A percentile compares a stretch with the other conserved stretches of the same genome.
Evolutionary conservation across 2,888 invertebrate genomes (phyloP).

Genomic region (Phortica magna): DNA sequence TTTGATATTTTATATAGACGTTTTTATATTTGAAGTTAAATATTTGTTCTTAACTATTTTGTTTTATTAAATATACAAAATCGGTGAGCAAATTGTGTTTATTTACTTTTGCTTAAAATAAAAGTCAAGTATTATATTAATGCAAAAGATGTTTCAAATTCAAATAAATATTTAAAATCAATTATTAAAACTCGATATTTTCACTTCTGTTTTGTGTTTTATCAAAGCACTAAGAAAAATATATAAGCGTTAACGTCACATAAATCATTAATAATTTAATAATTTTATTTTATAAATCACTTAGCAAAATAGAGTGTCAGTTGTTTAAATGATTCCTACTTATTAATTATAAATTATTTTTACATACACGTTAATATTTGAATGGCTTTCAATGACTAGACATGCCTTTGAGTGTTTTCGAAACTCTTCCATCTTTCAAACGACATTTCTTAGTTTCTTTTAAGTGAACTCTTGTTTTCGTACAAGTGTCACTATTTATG

Average conservation of each 20-base stretch:
- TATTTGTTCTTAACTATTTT: constrained; percentile 26
- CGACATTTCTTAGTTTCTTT: no score
- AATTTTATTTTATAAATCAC: background rate
- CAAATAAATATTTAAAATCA: no score
- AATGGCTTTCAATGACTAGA: background rate
- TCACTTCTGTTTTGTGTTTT: background rate
- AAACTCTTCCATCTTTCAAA: no score
- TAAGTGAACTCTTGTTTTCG: no score
- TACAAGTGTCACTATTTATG: no score
- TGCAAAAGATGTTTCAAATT: no score
- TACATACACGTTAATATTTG: background rate
- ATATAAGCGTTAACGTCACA: background rate
- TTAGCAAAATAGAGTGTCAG: background rate
- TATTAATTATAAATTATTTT: background rate
- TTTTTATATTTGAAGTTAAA: background rate
- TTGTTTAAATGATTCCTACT: background rate
- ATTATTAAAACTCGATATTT: no score
- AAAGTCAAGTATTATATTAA: background rate
- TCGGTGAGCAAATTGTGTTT: constrained; percentile 62
- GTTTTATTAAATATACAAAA: constrained; percentile 54
- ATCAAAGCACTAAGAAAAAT: background rate
- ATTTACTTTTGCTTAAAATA: background rate
- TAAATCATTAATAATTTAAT: background rate
- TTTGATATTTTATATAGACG: background rate
- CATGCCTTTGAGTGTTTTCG: background rate